Evolutionary conservation across 2,888 invertebrate genomes (phyloP).

Genomic region (Eupeodes latifasciatus): DNA sequence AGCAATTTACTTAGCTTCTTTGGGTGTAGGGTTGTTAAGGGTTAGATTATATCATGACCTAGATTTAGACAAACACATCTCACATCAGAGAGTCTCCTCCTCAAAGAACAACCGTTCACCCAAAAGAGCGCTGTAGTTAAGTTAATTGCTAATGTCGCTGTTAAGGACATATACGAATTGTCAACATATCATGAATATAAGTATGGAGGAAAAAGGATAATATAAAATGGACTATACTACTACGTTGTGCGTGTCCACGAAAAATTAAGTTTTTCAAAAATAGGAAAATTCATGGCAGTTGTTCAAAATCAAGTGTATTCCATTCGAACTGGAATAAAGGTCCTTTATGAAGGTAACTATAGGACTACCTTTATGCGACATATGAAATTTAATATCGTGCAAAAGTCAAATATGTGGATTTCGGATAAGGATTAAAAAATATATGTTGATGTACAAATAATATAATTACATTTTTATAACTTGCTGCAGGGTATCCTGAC

Average conservation of each 20-base stretch:
- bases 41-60: slow-evolving; percentile 64
- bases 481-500: slow-evolving; percentile 38
- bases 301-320: slow-evolving; percentile 49
- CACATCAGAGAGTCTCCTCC: neutral
- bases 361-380: neutral
- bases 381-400: slow-evolving; percentile 38
- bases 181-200: slow-evolving; percentile 49
- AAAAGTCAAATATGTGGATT: neutral
- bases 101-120: slow-evolving; percentile 31
- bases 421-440: slow-evolving; percentile 44
- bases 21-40: neutral
- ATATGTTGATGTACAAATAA: slow-evolving; percentile 9
- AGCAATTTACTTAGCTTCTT: slow-evolving; percentile 52
- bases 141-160: slow-evolving; percentile 68
- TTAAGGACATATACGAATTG: slow-evolving; percentile 65
- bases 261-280: slow-evolving; percentile 36
- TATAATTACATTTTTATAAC: slow-evolving; percentile 24
- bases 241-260: slow-evolving; percentile 46
- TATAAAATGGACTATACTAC: slow-evolving; percentile 11
- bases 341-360: neutral
- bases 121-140: slow-evolving; percentile 60
- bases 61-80: slow-evolving; percentile 43
- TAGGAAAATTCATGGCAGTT: slow-evolving; percentile 45
- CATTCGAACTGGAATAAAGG: neutral
- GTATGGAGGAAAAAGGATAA: slow-evolving; percentile 1